Evolutionary conservation across 2,113 vertebrate species (phyloP).

Genomic region (Dipodomys stephensi): DNA sequence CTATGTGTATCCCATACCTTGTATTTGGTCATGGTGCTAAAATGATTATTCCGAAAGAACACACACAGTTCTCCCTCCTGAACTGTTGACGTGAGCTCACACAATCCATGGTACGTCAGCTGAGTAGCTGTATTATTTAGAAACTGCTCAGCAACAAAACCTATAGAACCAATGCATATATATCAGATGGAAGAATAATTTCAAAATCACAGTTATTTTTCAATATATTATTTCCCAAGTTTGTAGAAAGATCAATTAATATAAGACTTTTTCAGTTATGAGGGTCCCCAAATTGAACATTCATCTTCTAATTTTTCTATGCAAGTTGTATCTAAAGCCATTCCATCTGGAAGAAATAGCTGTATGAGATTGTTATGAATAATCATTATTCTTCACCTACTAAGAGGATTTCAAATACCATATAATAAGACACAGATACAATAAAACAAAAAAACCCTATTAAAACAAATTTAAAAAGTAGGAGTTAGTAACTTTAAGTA

Average conservation of each 20-base stretch:
- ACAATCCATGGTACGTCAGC: slow-evolving; percentile 97
- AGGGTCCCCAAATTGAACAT: neutral
- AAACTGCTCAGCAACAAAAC: slow-evolving; percentile 98
- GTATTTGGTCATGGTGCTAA: slow-evolving; percentile 99
- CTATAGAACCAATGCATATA: slow-evolving; percentile 85
- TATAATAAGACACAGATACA: slow-evolving; percentile 33
- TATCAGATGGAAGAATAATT: slow-evolving; percentile 74
- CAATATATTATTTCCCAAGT: slow-evolving; percentile 43
- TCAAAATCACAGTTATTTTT: slow-evolving; percentile 42
- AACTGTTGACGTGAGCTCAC: slow-evolving; percentile 97
- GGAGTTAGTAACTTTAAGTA: slow-evolving; percentile 19
- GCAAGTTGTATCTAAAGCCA: slow-evolving; percentile 8
- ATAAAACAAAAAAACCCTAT: slow-evolving; percentile 4
- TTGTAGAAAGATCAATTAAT: slow-evolving; percentile 24
- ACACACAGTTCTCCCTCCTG: slow-evolving; percentile 99
- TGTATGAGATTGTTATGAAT: neutral
- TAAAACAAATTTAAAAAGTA: slow-evolving; percentile 34
- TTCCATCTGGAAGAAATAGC: slow-evolving; percentile 52
- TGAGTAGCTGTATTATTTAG: slow-evolving; percentile 97
- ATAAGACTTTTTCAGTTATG: slow-evolving; percentile 51
- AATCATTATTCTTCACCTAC: slow-evolving; percentile 24
- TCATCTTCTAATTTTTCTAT: slow-evolving; percentile 44
- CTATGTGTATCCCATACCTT: slow-evolving; percentile 89
- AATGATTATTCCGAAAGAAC: slow-evolving; percentile 99
- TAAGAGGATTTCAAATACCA: slow-evolving; percentile 30